Evolutionary conservation across 2,888 invertebrate genomes (phyloP), one percentile per base, ranked within the genome.

Genomic region (Xylota segnis): DNA sequence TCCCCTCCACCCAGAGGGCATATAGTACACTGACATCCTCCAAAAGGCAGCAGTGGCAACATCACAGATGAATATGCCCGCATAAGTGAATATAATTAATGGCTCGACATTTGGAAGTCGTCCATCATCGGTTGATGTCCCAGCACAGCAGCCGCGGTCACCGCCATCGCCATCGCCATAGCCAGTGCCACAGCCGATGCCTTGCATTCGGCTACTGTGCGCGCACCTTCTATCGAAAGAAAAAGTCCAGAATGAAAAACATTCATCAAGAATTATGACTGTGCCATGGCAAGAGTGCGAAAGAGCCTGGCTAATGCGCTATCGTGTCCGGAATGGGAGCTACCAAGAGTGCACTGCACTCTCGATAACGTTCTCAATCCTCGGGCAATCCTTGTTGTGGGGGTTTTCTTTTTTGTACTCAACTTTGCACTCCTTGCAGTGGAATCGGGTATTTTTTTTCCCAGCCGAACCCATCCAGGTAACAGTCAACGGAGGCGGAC

Each of bases 51-150:
- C 16, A 37, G 18, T n/a, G 54, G 14, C 16, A 37, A 47, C 23
- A 54, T 50, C 37, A 65, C 52, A 75, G 43, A 79, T 68, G 56
- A 65, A 68, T 70, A 70, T 61, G 52, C 43, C 47, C 79, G 58
- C 65, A 61, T 54, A 71, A 75, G 56, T 65, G 81, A 76, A 68
- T 52, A 72, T 82, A 81, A 86, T 86, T 82, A 82, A 86, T 86
- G 86, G 82, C 76, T 29, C 72, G 82, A 86, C 82, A 86, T 86
- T 86, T 82, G 82, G 82, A 82, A 82, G 86, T 86, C 86, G 82
- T 86, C 47, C 86, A 86, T 86, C 86, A 86, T 86, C 72, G 76
- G 66, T 61, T 71, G 81, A 70, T 66, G 75, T 81, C 81, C 65
- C 75, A 75, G 58, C 79, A 70, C 75, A 74, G 70, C 79, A 63